Evolutionary conservation across 92 coral and sea anemone species (phyloP), one percentile per base, ranked within the genome.

Genomic region (Parazoanthus swiftii): DNA sequence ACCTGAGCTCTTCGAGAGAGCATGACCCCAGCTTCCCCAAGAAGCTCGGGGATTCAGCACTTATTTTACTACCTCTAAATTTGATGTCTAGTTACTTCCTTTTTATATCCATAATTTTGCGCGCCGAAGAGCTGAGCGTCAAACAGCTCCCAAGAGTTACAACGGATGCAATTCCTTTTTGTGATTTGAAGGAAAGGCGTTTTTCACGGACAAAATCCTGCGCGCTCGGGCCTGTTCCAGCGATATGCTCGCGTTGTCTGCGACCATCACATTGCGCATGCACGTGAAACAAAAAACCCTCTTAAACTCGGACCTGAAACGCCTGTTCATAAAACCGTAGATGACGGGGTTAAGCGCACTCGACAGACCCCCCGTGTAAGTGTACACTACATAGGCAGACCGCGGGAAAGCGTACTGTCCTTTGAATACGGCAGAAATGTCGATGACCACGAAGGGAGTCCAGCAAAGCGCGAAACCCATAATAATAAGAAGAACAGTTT

Each of bases 401-500:
- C 90, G 86, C 43, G 90, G 90, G 36, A 78, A 68, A n/a, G 36
- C 21, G 43, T 63, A 79, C 33, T 21, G 78, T 9, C 86, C 86
- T 3, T 63, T 66, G n/a, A 80, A 78, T 20, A 80, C 16, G 15
- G 54, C 90, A 4, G 79, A 54, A 8, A 81, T 67, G 79, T 88
- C 90, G 8, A 88, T 73, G 16, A 88, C 50, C 13, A 80, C 14
- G 48, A 88, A 20, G 0, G 90, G 90, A 50, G 80, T 48, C 90
- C 90, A 88, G 8, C 90, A 90, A 38, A 90, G 10, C 18, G 87
- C 44, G 73, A 80, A 90, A 18, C 81, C 82, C 44, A 86, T 8
- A 10, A 90, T 81, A 20, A 86, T 86, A 8, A 85, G 51, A 37
- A 90, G 86, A 58, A 90, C 25, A 8, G 75, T 63, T 86, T 90